These are phyloP conservation scores for Digitonthophagus gazella DNA, from an alignment of 2,888 invertebrate genomes.

Conservation along the genomic window DNA sequence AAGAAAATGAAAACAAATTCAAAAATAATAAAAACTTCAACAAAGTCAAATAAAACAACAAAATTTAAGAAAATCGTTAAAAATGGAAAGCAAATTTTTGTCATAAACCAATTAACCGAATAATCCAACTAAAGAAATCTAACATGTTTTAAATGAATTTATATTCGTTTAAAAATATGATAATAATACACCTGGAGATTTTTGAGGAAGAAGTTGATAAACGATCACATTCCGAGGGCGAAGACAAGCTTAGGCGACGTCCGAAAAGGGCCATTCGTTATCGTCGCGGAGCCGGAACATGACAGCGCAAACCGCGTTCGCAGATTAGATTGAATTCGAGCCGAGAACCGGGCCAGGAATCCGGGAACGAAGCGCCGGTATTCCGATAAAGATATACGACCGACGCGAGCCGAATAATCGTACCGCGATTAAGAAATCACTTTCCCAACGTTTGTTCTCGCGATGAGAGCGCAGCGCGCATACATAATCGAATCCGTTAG, in stretches of 20 bases:
- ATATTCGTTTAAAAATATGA: too few species aligned
- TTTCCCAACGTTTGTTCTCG: neutral
- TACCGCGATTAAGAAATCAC: neutral
- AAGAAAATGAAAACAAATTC: too few species aligned
- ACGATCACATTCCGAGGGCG: neutral
- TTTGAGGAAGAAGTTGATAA: neutral
- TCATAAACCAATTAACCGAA: too few species aligned
- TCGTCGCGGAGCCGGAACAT: neutral
- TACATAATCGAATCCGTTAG: neutral
- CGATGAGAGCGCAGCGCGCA: neutral
- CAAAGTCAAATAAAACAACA: too few species aligned
- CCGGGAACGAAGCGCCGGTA: neutral
- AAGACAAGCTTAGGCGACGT: neutral
- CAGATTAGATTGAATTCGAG: neutral
- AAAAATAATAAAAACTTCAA: too few species aligned
- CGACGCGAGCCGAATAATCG: neutral
- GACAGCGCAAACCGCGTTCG: neutral
- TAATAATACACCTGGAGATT: too few species aligned
- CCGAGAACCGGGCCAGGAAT: neutral
- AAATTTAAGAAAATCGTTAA: too few species aligned
- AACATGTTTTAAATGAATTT: too few species aligned
- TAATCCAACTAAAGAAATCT: too few species aligned
- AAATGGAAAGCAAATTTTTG: too few species aligned
- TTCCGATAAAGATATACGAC: neutral
- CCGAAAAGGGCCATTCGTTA: neutral